Evolutionary conservation across 2,797 vertebrate genomes (phyloP).

Genomic region (Sebastes hopkinsi): DNA sequence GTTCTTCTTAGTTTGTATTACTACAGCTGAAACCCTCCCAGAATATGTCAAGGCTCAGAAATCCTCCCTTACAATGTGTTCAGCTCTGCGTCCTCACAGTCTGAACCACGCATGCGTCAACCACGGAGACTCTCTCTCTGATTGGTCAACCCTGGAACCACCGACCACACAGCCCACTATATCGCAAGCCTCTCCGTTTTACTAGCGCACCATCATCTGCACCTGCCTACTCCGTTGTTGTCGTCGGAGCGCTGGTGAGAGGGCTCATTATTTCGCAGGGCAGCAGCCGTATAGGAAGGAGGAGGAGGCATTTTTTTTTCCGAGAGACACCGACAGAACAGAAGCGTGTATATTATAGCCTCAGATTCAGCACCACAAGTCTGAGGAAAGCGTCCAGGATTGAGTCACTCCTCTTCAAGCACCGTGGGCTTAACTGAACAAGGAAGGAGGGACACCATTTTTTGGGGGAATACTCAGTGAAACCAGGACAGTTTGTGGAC

Average conservation of each 20-base stretch:
- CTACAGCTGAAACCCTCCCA: background rate
- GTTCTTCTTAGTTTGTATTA: background rate
- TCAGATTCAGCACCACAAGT: constrained; percentile 81
- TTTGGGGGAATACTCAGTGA: constrained; percentile 62
- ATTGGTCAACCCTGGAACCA: constrained; percentile 69
- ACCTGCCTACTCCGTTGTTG: constrained; percentile 75
- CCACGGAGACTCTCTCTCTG: constrained; percentile 47
- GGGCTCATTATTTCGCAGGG: constrained; percentile 83
- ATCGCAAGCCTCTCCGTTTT: constrained; percentile 68
- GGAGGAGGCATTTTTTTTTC: constrained; percentile 76
- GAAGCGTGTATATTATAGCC: constrained; percentile 68
- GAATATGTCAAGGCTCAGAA: constrained; percentile 21
- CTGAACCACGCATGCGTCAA: constrained; percentile 74
- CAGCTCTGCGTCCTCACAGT: constrained; percentile 35
- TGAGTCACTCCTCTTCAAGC: constrained; percentile 45
- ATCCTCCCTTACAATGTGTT: background rate
- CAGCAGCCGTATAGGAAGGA: constrained; percentile 50
- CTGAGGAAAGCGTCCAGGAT: constrained; percentile 77
- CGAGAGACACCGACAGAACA: constrained; percentile 77
- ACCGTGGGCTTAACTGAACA: constrained; percentile 40
- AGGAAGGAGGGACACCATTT: constrained; percentile 36
- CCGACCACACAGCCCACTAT: constrained; percentile 73
- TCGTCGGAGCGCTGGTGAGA: constrained; percentile 65
- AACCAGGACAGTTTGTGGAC: constrained; percentile 68
- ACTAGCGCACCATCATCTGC: constrained; percentile 77